Percentiles rank a stretch among this genome's conserved stretches.
Evolutionary conservation across 1,140 invertebrate genomes (phyloP).

Genomic region (Drosophila cardini): DNA sequence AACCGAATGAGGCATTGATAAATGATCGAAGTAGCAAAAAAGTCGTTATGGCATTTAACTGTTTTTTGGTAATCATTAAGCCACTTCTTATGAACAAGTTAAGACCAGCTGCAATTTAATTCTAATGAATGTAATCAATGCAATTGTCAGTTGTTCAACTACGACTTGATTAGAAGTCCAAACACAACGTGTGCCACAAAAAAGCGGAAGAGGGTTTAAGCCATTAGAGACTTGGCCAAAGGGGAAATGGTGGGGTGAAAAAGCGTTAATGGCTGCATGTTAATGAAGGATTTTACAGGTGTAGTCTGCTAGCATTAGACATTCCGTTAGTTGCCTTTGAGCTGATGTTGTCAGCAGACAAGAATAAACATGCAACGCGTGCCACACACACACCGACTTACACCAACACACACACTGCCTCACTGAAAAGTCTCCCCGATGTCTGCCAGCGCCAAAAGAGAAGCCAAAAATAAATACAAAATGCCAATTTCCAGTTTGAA

Average conservation of each 20-base stretch:
- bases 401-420: no score
- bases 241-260: background rate
- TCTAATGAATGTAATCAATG: slow-evolving; percentile 29
- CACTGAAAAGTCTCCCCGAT: slow-evolving; percentile 62
- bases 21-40: slow-evolving; percentile 26
- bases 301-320: slow-evolving; percentile 23
- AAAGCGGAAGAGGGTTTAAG: slow-evolving; percentile 33
- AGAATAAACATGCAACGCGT: slow-evolving; percentile 33
- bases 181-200: slow-evolving; percentile 18
- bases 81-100: background rate
- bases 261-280: slow-evolving; percentile 52
- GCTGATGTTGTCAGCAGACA: slow-evolving; percentile 34
- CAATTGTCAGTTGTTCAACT: slow-evolving; percentile 29
- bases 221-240: background rate
- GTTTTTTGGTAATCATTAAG: slow-evolving; percentile 14
- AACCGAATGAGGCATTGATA: slow-evolving; percentile 44
- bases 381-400: slow-evolving; percentile 11
- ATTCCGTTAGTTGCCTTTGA: slow-evolving; percentile 40
- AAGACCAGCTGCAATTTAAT: slow-evolving; percentile 7
- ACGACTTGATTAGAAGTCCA: slow-evolving; percentile 37
- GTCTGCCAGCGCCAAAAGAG: slow-evolving; percentile 52
- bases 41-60: slow-evolving; percentile 41
- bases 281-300: slow-evolving; percentile 47
- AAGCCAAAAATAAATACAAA: slow-evolving; percentile 60
- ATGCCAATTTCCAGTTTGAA: slow-evolving; percentile 45